Evolutionary conservation across 2,797 vertebrate genomes (phyloP).

Genomic region (Enteromius trimaculatus): DNA sequence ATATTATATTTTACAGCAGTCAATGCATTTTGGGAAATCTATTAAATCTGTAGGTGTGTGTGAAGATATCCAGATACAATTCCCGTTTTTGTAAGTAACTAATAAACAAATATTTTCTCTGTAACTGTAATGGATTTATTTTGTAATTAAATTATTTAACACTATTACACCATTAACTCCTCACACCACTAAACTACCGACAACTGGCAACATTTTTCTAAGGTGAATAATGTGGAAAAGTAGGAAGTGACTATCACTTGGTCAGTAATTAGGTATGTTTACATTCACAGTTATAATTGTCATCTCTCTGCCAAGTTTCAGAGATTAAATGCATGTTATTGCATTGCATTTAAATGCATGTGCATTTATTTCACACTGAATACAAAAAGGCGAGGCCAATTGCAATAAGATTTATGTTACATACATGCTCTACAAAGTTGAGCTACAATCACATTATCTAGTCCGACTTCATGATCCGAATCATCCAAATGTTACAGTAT

Average conservation of each 20-base stretch:
- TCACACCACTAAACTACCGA: neutral
- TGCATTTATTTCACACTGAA: neutral
- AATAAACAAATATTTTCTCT: neutral
- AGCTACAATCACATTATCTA: neutral
- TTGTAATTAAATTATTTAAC: neutral
- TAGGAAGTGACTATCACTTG: neutral
- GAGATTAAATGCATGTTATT: neutral
- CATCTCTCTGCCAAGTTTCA: neutral
- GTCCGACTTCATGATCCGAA: neutral
- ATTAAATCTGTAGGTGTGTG: neutral
- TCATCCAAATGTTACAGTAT: neutral
- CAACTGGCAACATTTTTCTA: neutral
- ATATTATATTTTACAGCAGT: neutral
- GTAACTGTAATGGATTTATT: neutral
- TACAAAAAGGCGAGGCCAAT: neutral
- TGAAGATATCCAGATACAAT: neutral
- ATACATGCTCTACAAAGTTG: neutral
- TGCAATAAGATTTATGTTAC: neutral
- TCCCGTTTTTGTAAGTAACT: neutral
- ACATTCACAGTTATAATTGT: neutral
- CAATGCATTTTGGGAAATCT: neutral
- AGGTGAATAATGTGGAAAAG: neutral
- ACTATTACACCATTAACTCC: neutral
- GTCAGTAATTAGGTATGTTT: neutral
- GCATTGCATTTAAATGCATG: too few species aligned